Base-by-base conservation (phyloP, 1,140 invertebrate species). In the Leptoteleia sp. region DNA sequence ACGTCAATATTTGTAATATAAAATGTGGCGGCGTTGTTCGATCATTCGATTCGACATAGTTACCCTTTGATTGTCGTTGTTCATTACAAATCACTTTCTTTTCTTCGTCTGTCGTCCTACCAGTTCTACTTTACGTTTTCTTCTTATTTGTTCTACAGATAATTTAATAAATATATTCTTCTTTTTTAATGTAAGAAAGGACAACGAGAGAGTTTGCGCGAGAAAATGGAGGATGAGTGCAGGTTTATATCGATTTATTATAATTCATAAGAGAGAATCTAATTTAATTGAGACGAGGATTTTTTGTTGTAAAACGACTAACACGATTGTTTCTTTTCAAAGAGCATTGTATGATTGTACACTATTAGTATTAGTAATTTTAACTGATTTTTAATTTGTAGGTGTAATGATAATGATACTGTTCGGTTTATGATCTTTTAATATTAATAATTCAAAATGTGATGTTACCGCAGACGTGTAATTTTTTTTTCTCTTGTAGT, bases 311-410 rank as follows among this genome's bases (percentile, higher is more conserved):
- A 33, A 48, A 80, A 84, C 79, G 70, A 78, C 79, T 84, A 81
- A 82, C 67, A 76, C 82, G 81, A 62, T 55, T 64, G 50, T 54
- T 75, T 65, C 35, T 62, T 55, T 67, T 61, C 73, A 29, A 43
- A 79, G 78, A 83, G 72, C 82, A 82, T 82, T 85, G 82, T 88
- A 88, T 89, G 86, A 84, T 88, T 89, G 88, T 89, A 89, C 82
- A 89, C 87, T 89, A 89, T 87, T 89, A 89, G 86, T 89, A 89
- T 88, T 88, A 88, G 85, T 89, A 88, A 88, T 87, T 87, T 83
- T 87, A 88, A 81, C 70, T 85, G 87, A 89, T 86, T 89, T 88
- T 87, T 88, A 87, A 88, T 85, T 85, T 70, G 81, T 88, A 87
- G 82, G 70, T 62, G 76, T 84, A 83, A 61, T 82, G 79, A 67